These are phyloP conservation scores for Taxidea taxus DNA, from an alignment of 2,113 vertebrate genomes.

Conservation along the genomic window DNA sequence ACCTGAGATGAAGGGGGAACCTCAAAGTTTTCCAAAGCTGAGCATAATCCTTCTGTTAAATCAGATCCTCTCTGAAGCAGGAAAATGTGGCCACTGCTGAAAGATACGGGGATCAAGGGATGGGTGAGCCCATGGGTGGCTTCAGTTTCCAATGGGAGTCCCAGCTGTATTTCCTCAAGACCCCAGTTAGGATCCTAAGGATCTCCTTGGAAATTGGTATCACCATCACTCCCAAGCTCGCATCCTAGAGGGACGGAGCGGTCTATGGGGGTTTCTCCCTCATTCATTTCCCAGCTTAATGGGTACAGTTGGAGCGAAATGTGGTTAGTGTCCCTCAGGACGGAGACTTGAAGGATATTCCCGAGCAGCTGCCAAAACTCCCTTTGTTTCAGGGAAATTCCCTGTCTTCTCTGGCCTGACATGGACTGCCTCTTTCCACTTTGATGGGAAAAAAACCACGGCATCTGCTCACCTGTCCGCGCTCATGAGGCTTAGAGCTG, in stretches of 20 bases:
- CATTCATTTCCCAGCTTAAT: background rate
- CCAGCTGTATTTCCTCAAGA: background rate
- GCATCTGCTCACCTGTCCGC: background rate
- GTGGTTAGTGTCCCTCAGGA: background rate
- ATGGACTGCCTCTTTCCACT: background rate
- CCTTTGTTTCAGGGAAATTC: background rate
- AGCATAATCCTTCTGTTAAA: background rate
- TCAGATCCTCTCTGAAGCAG: background rate
- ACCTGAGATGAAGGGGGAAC: background rate
- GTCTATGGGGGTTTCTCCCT: background rate
- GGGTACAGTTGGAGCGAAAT: background rate
- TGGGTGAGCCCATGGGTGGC: background rate
- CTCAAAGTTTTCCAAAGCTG: background rate
- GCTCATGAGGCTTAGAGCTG: background rate
- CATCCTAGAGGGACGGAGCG: background rate
- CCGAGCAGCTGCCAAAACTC: background rate
- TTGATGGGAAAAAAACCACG: background rate
- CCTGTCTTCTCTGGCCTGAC: background rate
- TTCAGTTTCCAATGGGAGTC: background rate
- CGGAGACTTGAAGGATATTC: background rate
- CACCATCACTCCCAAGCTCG: background rate
- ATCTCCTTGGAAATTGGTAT: background rate
- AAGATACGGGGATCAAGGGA: background rate
- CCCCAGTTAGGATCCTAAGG: background rate
- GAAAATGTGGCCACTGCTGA: background rate